phyloP scores from a whole-genome alignment of 2,888 invertebrate genomes.

The Trichogramma dendrolimi region DNA sequence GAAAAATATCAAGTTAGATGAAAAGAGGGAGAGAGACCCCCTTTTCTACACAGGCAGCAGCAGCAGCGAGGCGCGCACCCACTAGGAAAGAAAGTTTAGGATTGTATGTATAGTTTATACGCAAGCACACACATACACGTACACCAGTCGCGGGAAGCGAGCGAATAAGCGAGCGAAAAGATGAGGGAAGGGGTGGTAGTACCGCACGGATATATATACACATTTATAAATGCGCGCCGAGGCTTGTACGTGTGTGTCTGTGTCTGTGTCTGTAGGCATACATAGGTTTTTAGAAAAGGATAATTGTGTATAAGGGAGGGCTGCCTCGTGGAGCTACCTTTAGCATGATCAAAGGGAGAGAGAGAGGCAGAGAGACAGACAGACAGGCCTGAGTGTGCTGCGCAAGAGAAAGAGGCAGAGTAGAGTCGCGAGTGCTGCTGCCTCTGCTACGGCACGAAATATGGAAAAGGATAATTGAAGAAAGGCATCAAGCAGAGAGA shows the following conservation, averaged over 20 bases:
- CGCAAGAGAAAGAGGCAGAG: conserved; percentile 20
- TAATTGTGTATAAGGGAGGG: conserved; percentile 21
- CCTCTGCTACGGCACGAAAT: conserved; percentile 31
- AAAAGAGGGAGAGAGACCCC: conserved; percentile 14
- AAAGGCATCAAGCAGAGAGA: conserved; percentile 14
- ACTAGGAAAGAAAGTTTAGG: conserved; percentile 28
- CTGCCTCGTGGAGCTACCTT: too few relatives aligned
- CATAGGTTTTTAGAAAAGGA: conserved; percentile 22
- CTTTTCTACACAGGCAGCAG: background rate
- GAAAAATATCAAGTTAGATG: conserved; percentile 17
- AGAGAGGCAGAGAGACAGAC: conserved; percentile 24
- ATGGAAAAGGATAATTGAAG: conserved; percentile 26
- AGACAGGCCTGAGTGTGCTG: conserved; percentile 7
- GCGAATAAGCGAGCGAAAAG: background rate
- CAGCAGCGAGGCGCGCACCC: background rate
- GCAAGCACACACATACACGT: too few relatives aligned
- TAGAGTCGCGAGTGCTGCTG: conserved; percentile 14
- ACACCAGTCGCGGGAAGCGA: too few relatives aligned
- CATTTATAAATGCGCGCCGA: conserved; percentile 1
- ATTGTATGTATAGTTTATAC: too few relatives aligned
- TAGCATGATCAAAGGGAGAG: conserved; percentile 13
- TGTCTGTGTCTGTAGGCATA: background rate
- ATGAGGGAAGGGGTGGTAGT: too few relatives aligned
- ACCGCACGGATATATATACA: background rate
- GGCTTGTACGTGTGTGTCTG: conserved; percentile 9